Evolutionary conservation across 2,113 vertebrate species (phyloP).

Genomic region (Phrynosoma platyrhinos): DNA sequence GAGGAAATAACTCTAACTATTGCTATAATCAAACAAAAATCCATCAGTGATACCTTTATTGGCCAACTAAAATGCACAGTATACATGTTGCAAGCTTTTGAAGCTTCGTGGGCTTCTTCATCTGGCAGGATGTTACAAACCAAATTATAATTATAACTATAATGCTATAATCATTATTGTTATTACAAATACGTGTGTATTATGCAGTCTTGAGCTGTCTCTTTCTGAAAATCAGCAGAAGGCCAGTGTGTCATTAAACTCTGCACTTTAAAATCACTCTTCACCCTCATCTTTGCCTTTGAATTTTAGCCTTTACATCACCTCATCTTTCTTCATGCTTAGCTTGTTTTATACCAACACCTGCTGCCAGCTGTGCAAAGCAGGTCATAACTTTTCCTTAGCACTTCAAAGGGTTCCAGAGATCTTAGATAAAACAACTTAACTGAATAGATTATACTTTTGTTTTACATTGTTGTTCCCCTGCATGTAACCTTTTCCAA

Average conservation of each 20-base stretch:
- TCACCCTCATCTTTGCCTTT: conserved; percentile 22
- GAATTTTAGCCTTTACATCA: conserved; percentile 42
- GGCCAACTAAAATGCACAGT: too few relatives aligned
- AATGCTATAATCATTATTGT: background rate
- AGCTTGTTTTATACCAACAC: conserved; percentile 32
- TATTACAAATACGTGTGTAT: background rate
- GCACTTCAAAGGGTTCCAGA: background rate
- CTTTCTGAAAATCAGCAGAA: conserved; percentile 35
- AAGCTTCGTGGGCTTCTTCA: too few relatives aligned
- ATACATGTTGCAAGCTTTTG: too few relatives aligned
- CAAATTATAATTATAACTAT: too few relatives aligned
- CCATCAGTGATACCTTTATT: too few relatives aligned
- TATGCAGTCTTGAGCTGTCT: background rate
- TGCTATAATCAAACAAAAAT: too few relatives aligned
- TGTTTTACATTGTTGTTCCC: background rate
- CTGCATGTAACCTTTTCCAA: background rate
- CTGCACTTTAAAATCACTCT: conserved; percentile 45
- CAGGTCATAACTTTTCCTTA: background rate
- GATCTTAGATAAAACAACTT: conserved; percentile 21
- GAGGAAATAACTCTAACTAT: background rate
- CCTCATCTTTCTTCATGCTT: conserved; percentile 50
- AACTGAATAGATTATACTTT: conserved; percentile 16
- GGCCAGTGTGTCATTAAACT: conserved; percentile 49
- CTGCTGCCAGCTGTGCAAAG: conserved; percentile 44
- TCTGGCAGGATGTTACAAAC: too few relatives aligned